Evolutionary conservation across 2,113 vertebrate species (phyloP), one percentile per base, ranked within the genome.

Genomic region (Jaculus jaculus): DNA sequence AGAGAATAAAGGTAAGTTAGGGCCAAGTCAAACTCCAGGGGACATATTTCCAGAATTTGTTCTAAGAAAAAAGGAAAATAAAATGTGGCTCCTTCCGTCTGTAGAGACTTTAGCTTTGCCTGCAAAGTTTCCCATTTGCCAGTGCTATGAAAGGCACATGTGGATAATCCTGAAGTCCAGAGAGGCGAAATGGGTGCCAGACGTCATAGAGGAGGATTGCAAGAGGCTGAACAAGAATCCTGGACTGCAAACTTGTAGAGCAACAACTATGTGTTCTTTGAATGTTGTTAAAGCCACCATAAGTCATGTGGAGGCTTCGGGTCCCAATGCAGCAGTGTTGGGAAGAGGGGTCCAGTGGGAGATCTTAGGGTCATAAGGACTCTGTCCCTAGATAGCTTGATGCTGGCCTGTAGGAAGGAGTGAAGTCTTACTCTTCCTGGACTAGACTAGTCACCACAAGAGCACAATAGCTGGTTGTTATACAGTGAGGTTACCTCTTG

Each of bases 1-100:
- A 84, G n/a, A 84, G 63, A 89, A 92, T 88, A 83, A 65, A 90
- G 89, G 82, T 51, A 81, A 73, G 63, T 30, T 28, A 58, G 4
- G 89, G 69, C 32, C 12, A 84, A 24, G 47, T 81, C 61, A 80
- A 68, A 69, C 54, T 58, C 18, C 16, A 66, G 65, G n/a, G 54
- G 37, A 15, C 13, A 58, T 28, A 16, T 83, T 10, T 2, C 12
- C 9, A 32, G 37, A 83, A 63, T 92, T 71, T 61, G 10, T 63
- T n/a, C 20, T 2, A 89, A 30, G 54, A 26, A 58, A 72, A 72
- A 93, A 68, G 18, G 18, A 61, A 71, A 81, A 58, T 16, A 51
- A 83, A 63, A 73, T 20, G 81, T 1, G 51, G 54, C 63, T 81
- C 10, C 0, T 96, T 78, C 34, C 7, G 66, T 74, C 24, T 60